Conservation (phyloP, 2,888 invertebrate species). For the Cephus nigrinus region DNA sequence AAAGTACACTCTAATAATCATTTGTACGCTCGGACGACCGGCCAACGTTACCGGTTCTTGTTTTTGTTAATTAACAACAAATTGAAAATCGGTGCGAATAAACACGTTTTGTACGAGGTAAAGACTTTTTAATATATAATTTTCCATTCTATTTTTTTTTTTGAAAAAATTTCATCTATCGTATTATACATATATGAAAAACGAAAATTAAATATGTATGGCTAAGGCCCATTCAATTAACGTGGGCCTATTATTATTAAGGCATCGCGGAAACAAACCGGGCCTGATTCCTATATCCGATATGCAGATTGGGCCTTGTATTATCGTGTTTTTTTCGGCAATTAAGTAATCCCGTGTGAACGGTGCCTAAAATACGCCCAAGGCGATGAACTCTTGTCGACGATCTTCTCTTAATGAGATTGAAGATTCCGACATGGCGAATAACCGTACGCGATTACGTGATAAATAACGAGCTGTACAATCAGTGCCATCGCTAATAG, state of each 20-base stretch:
- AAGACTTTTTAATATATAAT: background rate
- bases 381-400: constrained; percentile 3
- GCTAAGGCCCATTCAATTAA: background rate
- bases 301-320: background rate
- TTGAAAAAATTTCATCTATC: background rate
- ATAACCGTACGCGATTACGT: background rate
- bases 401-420: background rate
- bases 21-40: background rate
- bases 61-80: background rate
- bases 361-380: background rate
- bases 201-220: background rate
- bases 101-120: background rate
- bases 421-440: background rate
- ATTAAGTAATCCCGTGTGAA: constrained; percentile 3
- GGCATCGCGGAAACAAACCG: background rate
- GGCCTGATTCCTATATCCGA: background rate
- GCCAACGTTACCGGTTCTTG: background rate
- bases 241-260: background rate
- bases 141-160: background rate
- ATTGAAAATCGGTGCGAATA: background rate
- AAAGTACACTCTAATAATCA: constrained; percentile 15
- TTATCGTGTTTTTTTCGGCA: constrained; percentile 1
- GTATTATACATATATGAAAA: background rate
- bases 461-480: background rate
- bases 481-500: background rate